Evolutionary conservation across 2,797 vertebrate genomes (phyloP), one percentile per base, ranked within the genome.

Genomic region (Chromobotia macracanthus): DNA sequence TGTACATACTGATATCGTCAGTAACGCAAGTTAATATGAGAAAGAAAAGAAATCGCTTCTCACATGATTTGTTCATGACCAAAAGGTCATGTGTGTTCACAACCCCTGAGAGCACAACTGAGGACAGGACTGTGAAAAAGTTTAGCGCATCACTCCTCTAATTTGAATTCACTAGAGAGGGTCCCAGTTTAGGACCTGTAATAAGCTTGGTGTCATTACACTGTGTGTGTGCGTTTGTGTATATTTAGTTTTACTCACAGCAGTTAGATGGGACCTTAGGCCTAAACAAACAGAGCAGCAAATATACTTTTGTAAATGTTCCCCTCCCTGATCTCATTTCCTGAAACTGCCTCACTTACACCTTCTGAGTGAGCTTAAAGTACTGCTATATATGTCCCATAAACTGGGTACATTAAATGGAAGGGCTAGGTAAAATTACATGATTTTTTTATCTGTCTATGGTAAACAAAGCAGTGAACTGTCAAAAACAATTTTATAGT

Each of bases 281-380:
- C 81, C 87, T 86, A 91, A 90, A 91, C 87, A 92, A 90, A 91
- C 89, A 90, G 35, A 68, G 21, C 48, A 56, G 51, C 73, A 79
- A 87, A 89, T 84, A 83, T 44, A 81, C 87, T 89, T 55, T 50
- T 79, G 69, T 72, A 44, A 60, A 60, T 60, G 58, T 25, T 50
- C 69, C 69, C 58, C 64, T 69, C 68, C 77, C 46, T 38, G 4
- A 72, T 79, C 48, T 72, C 60, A 79, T 79, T 79, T 79, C 60
- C 77, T 50, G 60, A 60, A 72, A 72, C 77, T 79, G 31, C 16
- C 60, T 72, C 60, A 63, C 68, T 79, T 9, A 50, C 77, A 79
- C 77, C 60, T 64, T 64, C 31, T n/a, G 61, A 64, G 16, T n/a
- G 10, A n/a, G 16, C 31, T 38, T 56, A 55, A 72, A 56, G 60